These are phyloP conservation scores for Tragulus kanchil DNA, from an alignment of 2,113 vertebrate species.

Conservation along the genomic window DNA sequence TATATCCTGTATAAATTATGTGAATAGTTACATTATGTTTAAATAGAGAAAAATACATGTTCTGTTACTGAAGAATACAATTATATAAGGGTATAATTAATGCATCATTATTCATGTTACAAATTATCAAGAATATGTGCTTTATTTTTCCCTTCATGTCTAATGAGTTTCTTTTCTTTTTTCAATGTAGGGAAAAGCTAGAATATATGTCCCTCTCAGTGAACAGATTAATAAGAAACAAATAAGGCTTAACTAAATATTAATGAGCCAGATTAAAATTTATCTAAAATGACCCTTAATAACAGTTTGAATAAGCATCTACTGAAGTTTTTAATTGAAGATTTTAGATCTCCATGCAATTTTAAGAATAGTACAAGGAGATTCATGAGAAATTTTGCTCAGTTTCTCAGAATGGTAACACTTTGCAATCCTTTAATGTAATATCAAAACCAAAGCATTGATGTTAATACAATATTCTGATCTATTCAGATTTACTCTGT, in stretches of 20 bases:
- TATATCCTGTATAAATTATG: neutral
- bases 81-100: conserved; percentile 19
- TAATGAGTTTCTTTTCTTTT: neutral
- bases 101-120: neutral
- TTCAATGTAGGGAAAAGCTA: neutral
- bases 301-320: too few relatives aligned
- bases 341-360: neutral
- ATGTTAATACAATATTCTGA: neutral
- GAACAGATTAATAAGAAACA: neutral
- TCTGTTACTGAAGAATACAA: neutral
- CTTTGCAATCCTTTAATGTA: neutral
- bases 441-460: neutral
- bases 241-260: neutral
- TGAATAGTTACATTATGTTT: neutral
- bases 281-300: neutral
- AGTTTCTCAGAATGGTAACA: neutral
- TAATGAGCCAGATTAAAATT: neutral
- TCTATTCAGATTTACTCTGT: neutral
- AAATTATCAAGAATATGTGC: neutral
- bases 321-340: conserved; percentile 11
- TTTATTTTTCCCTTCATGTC: neutral
- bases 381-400: neutral
- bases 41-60: neutral
- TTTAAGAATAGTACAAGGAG: neutral
- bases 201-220: neutral